phyloP scores from a whole-genome alignment of 2,797 vertebrate genomes.

The Anguilla pacifica region DNA sequence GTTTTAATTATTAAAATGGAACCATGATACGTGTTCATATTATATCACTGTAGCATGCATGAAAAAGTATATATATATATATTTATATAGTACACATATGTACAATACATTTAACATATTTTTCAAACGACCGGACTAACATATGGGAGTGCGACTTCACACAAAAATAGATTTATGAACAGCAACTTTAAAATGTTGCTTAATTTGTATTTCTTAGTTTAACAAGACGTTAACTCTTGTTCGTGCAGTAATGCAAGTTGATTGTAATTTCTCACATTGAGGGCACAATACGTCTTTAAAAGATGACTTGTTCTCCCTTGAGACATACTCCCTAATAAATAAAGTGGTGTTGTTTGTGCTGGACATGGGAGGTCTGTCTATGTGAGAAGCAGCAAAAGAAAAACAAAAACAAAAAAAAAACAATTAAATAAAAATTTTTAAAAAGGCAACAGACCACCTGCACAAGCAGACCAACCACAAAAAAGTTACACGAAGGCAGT shows the following conservation, averaged over 20 bases:
- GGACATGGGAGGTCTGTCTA: neutral
- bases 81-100: conserved; percentile 82
- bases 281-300: neutral
- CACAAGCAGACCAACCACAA: conserved; percentile 8
- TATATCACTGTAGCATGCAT: conserved; percentile 84
- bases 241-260: conserved; percentile 16
- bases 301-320: neutral
- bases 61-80: conserved; percentile 84
- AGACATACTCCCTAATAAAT: conserved; percentile 26
- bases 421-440: neutral
- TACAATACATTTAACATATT: conserved; percentile 65
- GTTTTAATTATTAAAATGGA: conserved; percentile 80
- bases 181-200: conserved; percentile 10
- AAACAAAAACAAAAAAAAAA: neutral
- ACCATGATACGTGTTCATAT: conserved; percentile 78
- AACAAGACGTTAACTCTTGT: neutral
- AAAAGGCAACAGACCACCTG: neutral
- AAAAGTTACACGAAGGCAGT: conserved; percentile 19
- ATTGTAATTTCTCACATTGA: conserved; percentile 14
- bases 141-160: conserved; percentile 69
- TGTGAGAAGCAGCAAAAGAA: neutral
- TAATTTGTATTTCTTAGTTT: neutral
- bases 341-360: neutral
- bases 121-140: conserved; percentile 66
- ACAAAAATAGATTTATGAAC: conserved; percentile 37